Evolutionary conservation across 2,797 vertebrate species (phyloP).

Genomic region (Enteromius mattozi): DNA sequence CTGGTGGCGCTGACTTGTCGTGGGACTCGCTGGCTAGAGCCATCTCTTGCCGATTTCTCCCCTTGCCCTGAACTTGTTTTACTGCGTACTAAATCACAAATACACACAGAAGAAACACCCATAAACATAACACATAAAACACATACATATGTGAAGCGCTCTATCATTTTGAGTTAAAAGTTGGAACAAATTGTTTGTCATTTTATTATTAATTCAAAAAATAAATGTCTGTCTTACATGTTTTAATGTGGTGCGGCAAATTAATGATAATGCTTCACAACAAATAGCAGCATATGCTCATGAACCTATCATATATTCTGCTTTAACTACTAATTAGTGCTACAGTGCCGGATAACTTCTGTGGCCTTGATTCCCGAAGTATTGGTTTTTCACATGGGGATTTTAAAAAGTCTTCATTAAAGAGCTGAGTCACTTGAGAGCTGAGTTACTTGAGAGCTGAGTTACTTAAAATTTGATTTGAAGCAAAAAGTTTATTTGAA

Average conservation of each 20-base stretch:
- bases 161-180: neutral
- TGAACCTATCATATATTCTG: neutral
- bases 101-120: constrained; percentile 21
- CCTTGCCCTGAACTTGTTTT: constrained; percentile 75
- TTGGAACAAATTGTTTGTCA: neutral
- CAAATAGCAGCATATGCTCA: neutral
- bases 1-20: constrained; percentile 89
- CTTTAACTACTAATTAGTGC: neutral
- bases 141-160: neutral
- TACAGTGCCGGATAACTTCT: neutral
- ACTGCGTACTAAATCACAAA: constrained; percentile 81
- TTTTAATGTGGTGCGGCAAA: neutral
- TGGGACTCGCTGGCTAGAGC: constrained; percentile 87
- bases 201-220: neutral
- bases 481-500: neutral
- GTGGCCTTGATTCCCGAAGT: neutral
- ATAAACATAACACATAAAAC: constrained; percentile 30
- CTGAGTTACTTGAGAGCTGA: neutral
- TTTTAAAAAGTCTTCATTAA: neutral
- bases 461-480: neutral
- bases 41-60: constrained; percentile 82
- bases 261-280: neutral
- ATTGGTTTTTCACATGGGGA: neutral
- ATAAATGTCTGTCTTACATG: too few species aligned
- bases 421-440: neutral